Evolutionary conservation across 35 echinoderm and acorn worm genomes (phyloP).

Genomic region (Patiria miniata): DNA sequence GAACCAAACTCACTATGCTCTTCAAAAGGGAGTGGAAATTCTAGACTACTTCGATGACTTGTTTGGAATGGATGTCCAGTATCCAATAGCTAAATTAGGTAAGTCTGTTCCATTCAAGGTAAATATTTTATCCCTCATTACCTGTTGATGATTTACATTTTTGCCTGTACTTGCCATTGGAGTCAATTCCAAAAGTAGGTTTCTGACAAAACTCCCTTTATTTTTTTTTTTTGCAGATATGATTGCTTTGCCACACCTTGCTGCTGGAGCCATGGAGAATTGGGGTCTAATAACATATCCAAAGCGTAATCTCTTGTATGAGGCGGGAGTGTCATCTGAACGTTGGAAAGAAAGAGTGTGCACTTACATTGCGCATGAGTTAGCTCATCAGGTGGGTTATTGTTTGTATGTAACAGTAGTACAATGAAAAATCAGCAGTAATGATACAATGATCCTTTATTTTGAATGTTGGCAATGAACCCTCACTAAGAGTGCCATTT

Average conservation of each 20-base stretch:
- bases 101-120: not conserved
- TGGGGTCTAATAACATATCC: conserved; percentile 92
- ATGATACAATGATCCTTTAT: no score
- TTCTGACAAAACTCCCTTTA: not conserved
- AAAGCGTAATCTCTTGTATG: conserved; percentile 67
- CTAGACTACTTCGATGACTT: conserved; percentile 57
- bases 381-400: conserved; percentile 80
- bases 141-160: not conserved
- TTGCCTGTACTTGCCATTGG: no score
- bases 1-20: conserved; percentile 43
- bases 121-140: not conserved
- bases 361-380: conserved; percentile 80
- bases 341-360: conserved; percentile 68
- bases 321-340: conserved; percentile 74
- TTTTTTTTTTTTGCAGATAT: conserved; percentile 65
- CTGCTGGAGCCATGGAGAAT: conserved; percentile 94
- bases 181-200: not conserved
- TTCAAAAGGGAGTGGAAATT: conserved; percentile 40
- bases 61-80: conserved; percentile 45
- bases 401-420: not conserved
- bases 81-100: conserved; percentile 65
- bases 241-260: conserved; percentile 82
- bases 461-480: no score
- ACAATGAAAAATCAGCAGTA: no score
- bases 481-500: no score